Evolutionary conservation across 1,140 invertebrate genomes (phyloP).

Genomic region (Drosophila tsacasi): DNA sequence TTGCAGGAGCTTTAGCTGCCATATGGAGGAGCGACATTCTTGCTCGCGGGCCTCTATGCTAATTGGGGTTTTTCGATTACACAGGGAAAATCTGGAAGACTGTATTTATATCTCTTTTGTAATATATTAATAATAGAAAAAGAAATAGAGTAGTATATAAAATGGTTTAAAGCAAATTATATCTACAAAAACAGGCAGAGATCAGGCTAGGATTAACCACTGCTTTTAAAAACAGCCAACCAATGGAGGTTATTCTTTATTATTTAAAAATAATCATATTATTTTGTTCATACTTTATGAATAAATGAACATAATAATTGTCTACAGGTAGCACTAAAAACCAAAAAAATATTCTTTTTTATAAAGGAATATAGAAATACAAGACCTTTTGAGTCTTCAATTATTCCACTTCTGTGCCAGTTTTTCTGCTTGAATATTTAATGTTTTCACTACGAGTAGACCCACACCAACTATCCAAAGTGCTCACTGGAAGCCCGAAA

Average conservation of each 20-base stretch:
- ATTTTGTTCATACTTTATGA: neutral
- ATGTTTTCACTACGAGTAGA: neutral
- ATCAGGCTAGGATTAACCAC: neutral
- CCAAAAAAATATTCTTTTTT: neutral
- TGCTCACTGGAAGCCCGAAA: conserved; percentile 27
- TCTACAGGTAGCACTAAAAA: too few relatives aligned
- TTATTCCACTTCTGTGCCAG: conserved; percentile 1
- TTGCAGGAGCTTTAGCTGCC: conserved; percentile 33
- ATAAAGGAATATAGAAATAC: neutral
- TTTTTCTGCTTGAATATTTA: conserved; percentile 5
- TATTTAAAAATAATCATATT: too few relatives aligned
- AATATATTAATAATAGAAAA: neutral
- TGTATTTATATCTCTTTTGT: neutral
- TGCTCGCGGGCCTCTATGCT: conserved; percentile 4
- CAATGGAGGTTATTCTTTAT: too few relatives aligned
- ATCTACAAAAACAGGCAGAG: too few relatives aligned
- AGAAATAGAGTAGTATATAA: neutral
- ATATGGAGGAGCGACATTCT: conserved; percentile 36
- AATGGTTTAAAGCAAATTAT: neutral
- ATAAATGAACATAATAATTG: too few relatives aligned
- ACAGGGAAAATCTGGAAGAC: neutral
- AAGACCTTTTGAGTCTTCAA: neutral
- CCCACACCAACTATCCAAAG: conserved; percentile 21
- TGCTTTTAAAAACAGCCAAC: neutral
- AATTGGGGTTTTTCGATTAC: conserved; percentile 2